Base-by-base conservation (phyloP, 2,888 invertebrate species). In the Lycia hirtaria region DNA sequence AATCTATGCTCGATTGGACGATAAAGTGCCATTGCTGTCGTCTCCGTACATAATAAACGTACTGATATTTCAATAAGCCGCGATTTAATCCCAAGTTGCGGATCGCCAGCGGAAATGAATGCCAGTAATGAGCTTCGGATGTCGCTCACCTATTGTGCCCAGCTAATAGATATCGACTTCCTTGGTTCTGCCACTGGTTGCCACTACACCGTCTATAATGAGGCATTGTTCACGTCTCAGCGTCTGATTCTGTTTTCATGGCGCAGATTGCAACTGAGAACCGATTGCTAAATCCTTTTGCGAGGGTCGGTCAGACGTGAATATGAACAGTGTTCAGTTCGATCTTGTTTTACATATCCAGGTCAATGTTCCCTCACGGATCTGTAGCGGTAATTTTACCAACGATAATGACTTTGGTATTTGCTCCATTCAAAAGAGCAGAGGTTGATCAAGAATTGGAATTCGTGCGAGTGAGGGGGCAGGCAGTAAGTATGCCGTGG, bases 131-230 rank as follows among this genome's bases (percentile, higher is more conserved):
- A 90, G 91, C 88, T 90, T 91, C 91, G 91, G 91, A 92, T 91
- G 88, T 90, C 90, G 89, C 88, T 90, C 88, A 88, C 87, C 91
- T 91, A 92, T 92, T 92, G 91, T 92, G 87, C 85, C 76, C 68
- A 80, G 87, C 89, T 90, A 90, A 91, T 91, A 91, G 90, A 90
- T 91, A 88, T 89, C 78, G 88, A 90, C 91, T 91, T 92, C 91
- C 91, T 91, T 78, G 85, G 85, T 85, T 80, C 81, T 83, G 79
- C 74, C 72, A 72, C 78, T 80, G 84, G 79, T 86, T 83, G 85
- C 73, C 73, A 75, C 83, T 79, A 80, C 83, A 76, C 71, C 76
- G 76, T 77, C 76, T 81, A 78, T 84, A 90, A 91, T 84, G 86
- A 87, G 83, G 85, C 74, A 87, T 90, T 91, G 91, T 91, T 85